Evolutionary conservation across 2,888 invertebrate genomes (phyloP).

Genomic region (Itoplectis maculator): DNA sequence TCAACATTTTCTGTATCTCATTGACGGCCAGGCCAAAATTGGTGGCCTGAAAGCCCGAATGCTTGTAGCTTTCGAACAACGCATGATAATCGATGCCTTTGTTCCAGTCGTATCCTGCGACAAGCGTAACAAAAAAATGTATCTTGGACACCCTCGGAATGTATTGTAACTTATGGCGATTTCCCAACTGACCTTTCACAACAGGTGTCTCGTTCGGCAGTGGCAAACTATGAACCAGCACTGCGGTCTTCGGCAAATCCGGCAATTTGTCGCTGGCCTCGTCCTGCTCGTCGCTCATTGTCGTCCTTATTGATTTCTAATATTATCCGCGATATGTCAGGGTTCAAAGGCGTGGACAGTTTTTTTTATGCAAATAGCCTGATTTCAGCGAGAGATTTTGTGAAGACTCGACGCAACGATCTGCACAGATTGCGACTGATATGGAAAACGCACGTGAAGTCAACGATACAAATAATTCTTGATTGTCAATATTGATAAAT

Average conservation of each 20-base stretch:
- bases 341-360: constrained; percentile 13
- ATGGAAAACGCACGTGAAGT: neutral
- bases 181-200: constrained; percentile 85
- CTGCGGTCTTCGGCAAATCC: constrained; percentile 89
- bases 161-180: neutral
- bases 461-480: neutral
- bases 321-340: constrained; percentile 48
- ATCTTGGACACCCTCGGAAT: neutral
- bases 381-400: neutral
- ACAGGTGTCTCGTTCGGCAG: constrained; percentile 89
- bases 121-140: constrained; percentile 7
- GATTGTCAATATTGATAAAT: neutral
- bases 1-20: constrained; percentile 96
- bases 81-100: constrained; percentile 94
- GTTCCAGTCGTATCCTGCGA: constrained; percentile 96
- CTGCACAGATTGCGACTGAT: neutral
- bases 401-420: neutral
- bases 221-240: constrained; percentile 89
- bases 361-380: constrained; percentile 2
- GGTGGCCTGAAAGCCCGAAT: constrained; percentile 98
- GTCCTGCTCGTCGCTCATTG: constrained; percentile 62
- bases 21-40: constrained; percentile 96
- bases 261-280: constrained; percentile 78
- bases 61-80: constrained; percentile 91
- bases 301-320: constrained; percentile 59